Percentiles rank a stretch among this genome's conserved stretches.
Conservation (phyloP, 1,140 invertebrate genomes). For the Lepidurus arcticus region DNA sequence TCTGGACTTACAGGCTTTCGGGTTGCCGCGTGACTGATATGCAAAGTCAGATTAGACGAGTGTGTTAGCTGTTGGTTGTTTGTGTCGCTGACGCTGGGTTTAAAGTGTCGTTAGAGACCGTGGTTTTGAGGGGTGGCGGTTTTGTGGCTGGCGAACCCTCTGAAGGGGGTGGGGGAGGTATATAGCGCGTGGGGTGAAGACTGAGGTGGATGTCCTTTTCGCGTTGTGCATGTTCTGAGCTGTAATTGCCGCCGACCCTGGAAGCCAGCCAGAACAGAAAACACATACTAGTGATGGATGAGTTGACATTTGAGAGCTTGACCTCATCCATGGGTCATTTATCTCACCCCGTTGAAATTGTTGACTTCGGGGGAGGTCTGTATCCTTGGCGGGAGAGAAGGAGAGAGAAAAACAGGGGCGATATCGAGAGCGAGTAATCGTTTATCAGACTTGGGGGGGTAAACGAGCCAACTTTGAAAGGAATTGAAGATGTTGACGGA, state of each 20-base stretch:
- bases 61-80: no score
- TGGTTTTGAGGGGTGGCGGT: no score
- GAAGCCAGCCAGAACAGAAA: background rate
- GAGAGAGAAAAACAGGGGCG: background rate
- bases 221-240: background rate
- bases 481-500: background rate
- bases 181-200: no score
- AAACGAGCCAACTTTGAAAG: background rate
- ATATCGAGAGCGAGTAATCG: background rate
- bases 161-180: no score
- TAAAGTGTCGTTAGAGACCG: no score
- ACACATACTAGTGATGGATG: background rate
- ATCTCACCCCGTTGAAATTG: constrained; percentile 4
- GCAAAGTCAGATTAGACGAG: background rate
- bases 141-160: no score
- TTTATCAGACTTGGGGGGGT: background rate
- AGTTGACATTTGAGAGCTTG: background rate
- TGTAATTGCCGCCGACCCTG: background rate
- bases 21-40: background rate
- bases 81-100: no score
- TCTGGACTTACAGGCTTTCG: background rate
- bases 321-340: constrained; percentile 19
- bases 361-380: background rate
- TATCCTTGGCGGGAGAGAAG: background rate
- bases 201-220: no score